Evolutionary conservation across 2,888 invertebrate genomes (phyloP), one percentile per base, ranked within the genome.

Genomic region (Pseudanteris insignis): DNA sequence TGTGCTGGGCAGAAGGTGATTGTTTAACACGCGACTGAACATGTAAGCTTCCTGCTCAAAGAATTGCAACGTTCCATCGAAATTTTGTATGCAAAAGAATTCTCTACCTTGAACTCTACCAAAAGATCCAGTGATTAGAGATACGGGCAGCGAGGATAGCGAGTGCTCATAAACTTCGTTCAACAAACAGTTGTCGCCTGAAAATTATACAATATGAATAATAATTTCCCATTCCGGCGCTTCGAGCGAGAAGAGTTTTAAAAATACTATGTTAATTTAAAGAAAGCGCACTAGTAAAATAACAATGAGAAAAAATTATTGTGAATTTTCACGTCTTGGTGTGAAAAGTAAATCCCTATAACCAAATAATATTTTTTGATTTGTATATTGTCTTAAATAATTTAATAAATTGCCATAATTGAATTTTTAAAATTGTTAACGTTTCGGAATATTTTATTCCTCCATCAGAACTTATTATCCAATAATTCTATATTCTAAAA

Each of bases 21-120:
- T 89, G 1, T 91, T 89, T 66, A 96, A 84, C 67, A 88, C 86
- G 61, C 94, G 89, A 71, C 88, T 87, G 76, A 96, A 94, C 9
- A 90, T 85, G 76, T 90, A 91, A 46, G 90, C 89, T 80, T 97
- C 96, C 81, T 96, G 96, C 76, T 97, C 97, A 78, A 89, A 96
- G 76, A 98, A 91, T 47, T 89, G 88, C 10, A 97, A 79, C 41
- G 90, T 87, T 8, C 96, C 95, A 81, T 97, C 96, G 70, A 96
- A 81, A 21, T 92, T 92, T 75, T 94, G 94, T 11, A 97, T 88
- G 76, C 96, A 96, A 54, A 96, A 84, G 70, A 96, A 93, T 78
- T 96, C 95, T 72, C 92, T 84, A 1, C 88, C 88, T 74, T 88
- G 86, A 0, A 89, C 88, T 44, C 89, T 89, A 1, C 96, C 96